Evolutionary conservation across 2,888 invertebrate genomes (phyloP).

Genomic region (Sicus ferrugineus): DNA sequence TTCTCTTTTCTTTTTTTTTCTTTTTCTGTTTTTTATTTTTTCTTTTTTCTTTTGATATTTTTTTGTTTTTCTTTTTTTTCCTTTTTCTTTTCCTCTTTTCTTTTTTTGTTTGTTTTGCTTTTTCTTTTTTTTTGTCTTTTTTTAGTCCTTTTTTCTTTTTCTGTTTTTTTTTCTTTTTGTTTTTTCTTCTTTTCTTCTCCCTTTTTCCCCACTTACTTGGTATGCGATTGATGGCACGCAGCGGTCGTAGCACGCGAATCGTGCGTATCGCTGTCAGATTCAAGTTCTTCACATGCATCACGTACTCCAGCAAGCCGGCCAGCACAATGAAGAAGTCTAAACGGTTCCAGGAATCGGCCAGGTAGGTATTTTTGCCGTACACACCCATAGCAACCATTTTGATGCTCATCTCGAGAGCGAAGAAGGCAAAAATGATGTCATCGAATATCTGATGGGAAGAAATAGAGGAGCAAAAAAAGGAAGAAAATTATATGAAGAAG

Average conservation of each 20-base stretch:
- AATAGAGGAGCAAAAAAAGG: constrained; percentile 20
- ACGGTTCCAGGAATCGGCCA: constrained; percentile 98
- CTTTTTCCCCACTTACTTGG: constrained; percentile 80
- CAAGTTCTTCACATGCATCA: constrained; percentile 94
- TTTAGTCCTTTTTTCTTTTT: no score
- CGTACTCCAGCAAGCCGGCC: constrained; percentile 91
- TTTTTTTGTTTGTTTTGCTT: no score
- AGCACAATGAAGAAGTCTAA: constrained; percentile 97
- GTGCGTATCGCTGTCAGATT: constrained; percentile 98
- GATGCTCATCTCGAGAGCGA: constrained; percentile 96
- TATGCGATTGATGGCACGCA: constrained; percentile 98
- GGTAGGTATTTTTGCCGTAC: constrained; percentile 90
- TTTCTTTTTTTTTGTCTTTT: no score
- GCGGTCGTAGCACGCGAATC: constrained; percentile 93
- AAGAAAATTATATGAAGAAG: background rate
- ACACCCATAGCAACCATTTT: constrained; percentile 99
- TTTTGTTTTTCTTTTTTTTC: background rate
- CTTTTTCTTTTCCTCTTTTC: background rate
- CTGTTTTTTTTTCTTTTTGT: background rate
- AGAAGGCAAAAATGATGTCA: constrained; percentile 98
- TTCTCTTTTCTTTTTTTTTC: no score
- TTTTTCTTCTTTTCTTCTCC: background rate
- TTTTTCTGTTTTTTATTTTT: no score
- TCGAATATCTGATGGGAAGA: constrained; percentile 82
- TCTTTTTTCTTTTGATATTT: background rate